Evolutionary conservation across 2,888 invertebrate species (phyloP).

Genomic region (Tenthredo mesomela): DNA sequence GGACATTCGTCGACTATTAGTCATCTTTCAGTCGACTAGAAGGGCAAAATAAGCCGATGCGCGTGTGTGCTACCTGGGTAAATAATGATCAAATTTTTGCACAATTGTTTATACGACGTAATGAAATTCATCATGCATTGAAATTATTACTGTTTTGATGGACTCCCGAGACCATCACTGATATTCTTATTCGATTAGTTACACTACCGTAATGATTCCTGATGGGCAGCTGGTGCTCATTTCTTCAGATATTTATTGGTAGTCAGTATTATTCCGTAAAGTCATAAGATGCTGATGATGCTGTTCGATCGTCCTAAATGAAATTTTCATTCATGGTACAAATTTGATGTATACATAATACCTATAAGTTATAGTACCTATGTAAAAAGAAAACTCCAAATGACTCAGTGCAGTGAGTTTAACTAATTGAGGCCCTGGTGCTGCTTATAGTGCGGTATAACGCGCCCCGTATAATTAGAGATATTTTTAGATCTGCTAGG

Average conservation of each 20-base stretch:
- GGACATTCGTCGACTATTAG: too few species aligned
- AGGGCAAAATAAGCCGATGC: too few species aligned
- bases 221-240: neutral
- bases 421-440: neutral
- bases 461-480: neutral
- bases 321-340: neutral
- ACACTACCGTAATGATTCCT: neutral
- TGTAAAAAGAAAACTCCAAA: neutral
- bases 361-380: slow-evolving; percentile 3
- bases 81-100: neutral
- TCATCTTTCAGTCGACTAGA: too few species aligned
- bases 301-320: neutral
- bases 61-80: too few species aligned
- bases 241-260: neutral
- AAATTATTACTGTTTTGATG: neutral
- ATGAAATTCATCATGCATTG: neutral
- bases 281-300: neutral
- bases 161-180: neutral
- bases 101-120: neutral
- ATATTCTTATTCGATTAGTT: neutral
- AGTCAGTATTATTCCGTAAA: neutral
- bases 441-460: too few species aligned
- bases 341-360: neutral
- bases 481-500: neutral
- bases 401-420: neutral